A percentile compares a stretch with the other conserved stretches of the same genome.
Evolutionary conservation across 2,113 vertebrate species (phyloP).

Genomic region (Isichthys henryi): DNA sequence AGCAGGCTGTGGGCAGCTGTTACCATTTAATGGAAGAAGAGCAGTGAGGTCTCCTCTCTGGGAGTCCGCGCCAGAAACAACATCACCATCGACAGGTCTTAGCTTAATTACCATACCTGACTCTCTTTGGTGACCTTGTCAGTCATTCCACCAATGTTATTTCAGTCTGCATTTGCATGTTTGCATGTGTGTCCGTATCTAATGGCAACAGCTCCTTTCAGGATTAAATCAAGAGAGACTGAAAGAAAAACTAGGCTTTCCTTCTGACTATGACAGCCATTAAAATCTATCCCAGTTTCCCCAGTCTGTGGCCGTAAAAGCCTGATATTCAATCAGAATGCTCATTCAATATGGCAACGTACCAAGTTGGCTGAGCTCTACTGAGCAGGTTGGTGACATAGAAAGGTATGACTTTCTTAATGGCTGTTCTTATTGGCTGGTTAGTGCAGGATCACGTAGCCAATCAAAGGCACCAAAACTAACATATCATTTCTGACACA

Average conservation of each 20-base stretch:
- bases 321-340: neutral
- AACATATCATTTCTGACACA: neutral
- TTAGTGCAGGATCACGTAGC: neutral
- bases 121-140: neutral
- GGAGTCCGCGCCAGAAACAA: neutral
- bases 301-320: neutral
- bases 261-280: neutral
- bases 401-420: neutral
- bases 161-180: neutral
- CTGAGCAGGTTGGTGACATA: neutral
- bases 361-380: neutral
- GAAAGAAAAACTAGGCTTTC: neutral
- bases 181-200: neutral
- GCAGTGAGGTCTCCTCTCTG: neutral
- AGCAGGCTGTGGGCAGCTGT: neutral
- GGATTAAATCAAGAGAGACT: neutral
- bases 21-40: neutral
- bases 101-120: neutral
- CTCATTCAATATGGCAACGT: neutral
- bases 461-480: neutral
- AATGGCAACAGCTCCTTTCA: neutral
- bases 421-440: neutral
- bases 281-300: neutral
- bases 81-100: neutral
- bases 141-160: neutral